Conservation (phyloP, 2,888 invertebrate genomes). For the Stenodera caucasica region DNA sequence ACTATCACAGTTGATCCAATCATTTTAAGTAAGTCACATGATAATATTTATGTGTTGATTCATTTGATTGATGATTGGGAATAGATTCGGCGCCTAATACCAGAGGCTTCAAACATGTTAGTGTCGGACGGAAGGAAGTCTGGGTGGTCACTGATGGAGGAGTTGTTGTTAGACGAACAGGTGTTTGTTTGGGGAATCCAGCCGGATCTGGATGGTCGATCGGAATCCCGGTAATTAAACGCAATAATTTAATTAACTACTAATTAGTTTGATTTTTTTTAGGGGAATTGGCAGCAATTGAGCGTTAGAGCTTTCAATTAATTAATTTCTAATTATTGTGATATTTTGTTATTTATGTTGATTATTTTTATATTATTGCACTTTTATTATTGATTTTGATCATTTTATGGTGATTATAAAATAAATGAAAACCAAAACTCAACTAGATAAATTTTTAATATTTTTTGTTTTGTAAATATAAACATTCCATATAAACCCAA, state of each 20-base stretch:
- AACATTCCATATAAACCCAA: conserved; percentile 57
- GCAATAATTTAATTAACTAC: not conserved
- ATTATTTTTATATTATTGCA: conserved; percentile 11
- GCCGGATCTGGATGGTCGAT: conserved; percentile 79
- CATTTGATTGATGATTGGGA: not conserved
- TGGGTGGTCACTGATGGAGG: conserved; percentile 78
- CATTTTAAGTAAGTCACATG: conserved; percentile 55
- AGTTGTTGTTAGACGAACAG: conserved; percentile 70
- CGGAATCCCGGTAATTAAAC: conserved; percentile 62
- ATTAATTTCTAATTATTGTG: conserved; percentile 18
- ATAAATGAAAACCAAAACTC: conserved; percentile 17
- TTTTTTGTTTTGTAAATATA: conserved; percentile 44
- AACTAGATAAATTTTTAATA: conserved; percentile 34
- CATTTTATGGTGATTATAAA: not conserved
- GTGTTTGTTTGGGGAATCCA: conserved; percentile 71
- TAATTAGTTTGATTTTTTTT: conserved; percentile 38
- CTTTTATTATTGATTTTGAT: conserved; percentile 4
- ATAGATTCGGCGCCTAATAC: conserved; percentile 51
- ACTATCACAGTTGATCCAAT: conserved; percentile 63
- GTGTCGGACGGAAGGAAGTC: conserved; percentile 69
- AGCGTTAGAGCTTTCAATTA: conserved; percentile 45
- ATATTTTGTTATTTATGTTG: conserved; percentile 8
- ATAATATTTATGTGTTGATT: not conserved
- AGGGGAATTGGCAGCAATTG: conserved; percentile 58
- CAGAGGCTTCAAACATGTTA: conserved; percentile 69